phyloP scores from a whole-genome alignment of 2,888 invertebrate species.

The Proisotoma minuta region DNA sequence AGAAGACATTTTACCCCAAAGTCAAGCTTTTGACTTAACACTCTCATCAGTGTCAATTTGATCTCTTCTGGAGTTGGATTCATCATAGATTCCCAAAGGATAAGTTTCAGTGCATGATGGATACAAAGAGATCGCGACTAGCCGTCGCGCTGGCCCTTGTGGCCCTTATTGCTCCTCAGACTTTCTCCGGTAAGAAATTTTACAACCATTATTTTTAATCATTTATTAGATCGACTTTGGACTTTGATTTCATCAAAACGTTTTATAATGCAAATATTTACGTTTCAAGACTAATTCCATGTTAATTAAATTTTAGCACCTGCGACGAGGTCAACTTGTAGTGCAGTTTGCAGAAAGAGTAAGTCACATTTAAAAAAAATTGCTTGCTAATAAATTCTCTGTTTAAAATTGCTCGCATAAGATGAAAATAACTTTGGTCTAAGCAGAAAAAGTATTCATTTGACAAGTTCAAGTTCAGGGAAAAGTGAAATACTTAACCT shows the following conservation, averaged over 20 bases:
- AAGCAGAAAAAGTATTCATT: no score
- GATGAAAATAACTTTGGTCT: no score
- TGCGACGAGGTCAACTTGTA: slow-evolving; percentile 23
- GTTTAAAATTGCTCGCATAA: no score
- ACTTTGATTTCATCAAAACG: not conserved
- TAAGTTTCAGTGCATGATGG: slow-evolving; percentile 19
- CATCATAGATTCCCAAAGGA: not conserved
- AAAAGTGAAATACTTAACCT: no score
- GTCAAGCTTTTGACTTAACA: not conserved
- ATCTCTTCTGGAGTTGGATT: not conserved
- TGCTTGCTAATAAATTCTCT: no score
- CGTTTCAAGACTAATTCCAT: not conserved
- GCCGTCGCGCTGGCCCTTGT: slow-evolving; percentile 33
- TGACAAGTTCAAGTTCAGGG: no score
- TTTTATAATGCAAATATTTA: not conserved
- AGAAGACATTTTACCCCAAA: no score
- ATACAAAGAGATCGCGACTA: slow-evolving; percentile 26
- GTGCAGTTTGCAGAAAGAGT: slow-evolving; percentile 30
- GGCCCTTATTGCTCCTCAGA: slow-evolving; percentile 30
- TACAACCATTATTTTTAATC: no score
- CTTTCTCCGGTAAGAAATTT: slow-evolving; percentile 31
- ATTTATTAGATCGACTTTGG: not conserved
- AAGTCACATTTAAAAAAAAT: slow-evolving; percentile 24
- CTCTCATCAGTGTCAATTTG: not conserved
- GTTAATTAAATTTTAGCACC: slow-evolving; percentile 24